Base-by-base conservation (phyloP, 2,888 invertebrate species). In the Limenitis camilla region DNA sequence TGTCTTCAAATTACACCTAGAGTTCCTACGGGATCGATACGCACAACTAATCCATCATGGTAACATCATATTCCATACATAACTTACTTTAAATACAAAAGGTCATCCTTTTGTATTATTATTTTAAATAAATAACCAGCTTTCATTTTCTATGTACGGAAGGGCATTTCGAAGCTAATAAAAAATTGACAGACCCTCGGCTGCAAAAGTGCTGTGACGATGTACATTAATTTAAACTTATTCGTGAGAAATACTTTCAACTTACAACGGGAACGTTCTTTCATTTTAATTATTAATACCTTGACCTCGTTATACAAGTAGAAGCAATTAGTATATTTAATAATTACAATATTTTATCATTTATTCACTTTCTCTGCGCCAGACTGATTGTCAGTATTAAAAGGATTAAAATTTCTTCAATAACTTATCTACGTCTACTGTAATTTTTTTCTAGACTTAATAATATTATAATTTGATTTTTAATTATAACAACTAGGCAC, bases 191-290 rank as follows among this genome's bases (percentile, higher is more conserved):
- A 66, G 66, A 61, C 66, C 63, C 70, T 66, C 74, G 59, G 59
- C 66, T 64, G 69, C 68, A 72, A 70, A 74, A 77, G 71, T 71
- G 69, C 72, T 68, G 71, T 74, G 75, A 77, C 75, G 72, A 70
- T 71, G 72, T 69, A 77, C 79, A 76, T 81, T 83, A 77, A 82
- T 82, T 81, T 81, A 81, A 82, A 82, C 74, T 81, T 81, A 78
- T 75, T 78, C 73, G 63, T 72, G 70, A 72, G 76, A 78, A 79
- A 80, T 80, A 76, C 77, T 77, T 78, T 73, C 72, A 79, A 81
- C 72, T 82, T 74, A 71, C 76, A 80, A 76, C 62, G 72, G 73
- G 74, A 80, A 77, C 74, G 76, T 74, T 76, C 69, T 74, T 69
- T 74, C 74, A 80, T 81, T 81, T 78, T 73, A 75, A 80, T 81